These are phyloP conservation scores for Pristionchus japonicus DNA, from an alignment of 2,888 invertebrate species.

Conservation along the genomic window DNA sequence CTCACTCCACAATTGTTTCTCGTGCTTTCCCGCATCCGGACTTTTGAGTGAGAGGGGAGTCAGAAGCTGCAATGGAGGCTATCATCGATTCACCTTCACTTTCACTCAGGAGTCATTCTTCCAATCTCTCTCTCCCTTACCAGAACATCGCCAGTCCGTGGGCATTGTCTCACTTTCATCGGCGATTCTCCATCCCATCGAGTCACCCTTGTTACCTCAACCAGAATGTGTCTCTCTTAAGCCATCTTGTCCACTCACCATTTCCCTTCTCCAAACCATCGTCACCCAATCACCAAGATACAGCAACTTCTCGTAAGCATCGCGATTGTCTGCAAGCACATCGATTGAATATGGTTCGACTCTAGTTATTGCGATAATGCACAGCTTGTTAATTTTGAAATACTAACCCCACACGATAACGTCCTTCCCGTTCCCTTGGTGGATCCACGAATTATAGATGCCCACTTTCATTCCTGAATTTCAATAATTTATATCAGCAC, in stretches of 20 bases:
- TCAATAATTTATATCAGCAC: not conserved
- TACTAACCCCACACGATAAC: not conserved
- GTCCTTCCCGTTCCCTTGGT: not conserved
- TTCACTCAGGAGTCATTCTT: too few relatives aligned
- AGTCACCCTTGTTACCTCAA: not conserved
- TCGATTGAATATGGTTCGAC: not conserved
- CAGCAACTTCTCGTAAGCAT: not conserved
- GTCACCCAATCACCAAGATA: not conserved
- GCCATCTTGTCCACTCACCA: not conserved
- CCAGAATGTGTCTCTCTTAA: not conserved
- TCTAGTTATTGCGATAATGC: not conserved
- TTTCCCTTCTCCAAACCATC: constrained; percentile 9
- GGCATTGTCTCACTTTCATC: not conserved
- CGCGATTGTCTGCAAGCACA: not conserved
- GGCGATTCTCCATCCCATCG: not conserved
- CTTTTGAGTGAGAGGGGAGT: not conserved
- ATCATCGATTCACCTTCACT: not conserved
- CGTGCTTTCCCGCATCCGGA: not conserved
- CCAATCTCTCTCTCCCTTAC: too few relatives aligned
- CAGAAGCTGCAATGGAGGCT: not conserved
- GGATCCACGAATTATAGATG: not conserved
- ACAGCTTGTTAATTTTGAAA: too few relatives aligned
- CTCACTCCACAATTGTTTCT: constrained; percentile 2
- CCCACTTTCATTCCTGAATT: not conserved
- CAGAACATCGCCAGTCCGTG: not conserved